Evolutionary conservation across 1,140 invertebrate genomes (phyloP), one percentile per base, ranked within the genome.

Genomic region (Parasteatoda tepidariorum): DNA sequence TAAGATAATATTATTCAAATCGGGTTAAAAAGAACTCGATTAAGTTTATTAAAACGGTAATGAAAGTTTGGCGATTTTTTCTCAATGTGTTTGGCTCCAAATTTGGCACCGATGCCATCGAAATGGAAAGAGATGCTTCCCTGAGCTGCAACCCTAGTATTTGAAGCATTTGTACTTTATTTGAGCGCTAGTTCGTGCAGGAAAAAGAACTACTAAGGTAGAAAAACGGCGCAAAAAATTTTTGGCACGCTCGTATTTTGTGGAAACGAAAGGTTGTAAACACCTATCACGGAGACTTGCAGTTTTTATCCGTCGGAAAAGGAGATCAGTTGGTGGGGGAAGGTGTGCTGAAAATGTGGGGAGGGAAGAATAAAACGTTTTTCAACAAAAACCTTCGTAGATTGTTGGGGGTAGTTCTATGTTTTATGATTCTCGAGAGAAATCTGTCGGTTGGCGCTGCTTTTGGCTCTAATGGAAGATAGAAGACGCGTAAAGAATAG

Each of bases 151-250:
- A 61, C 71, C 71, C 55, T 59, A 11, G 11, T 28, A 61, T 13
- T 62, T 66, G 75, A 78, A 48, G 75, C 48, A 78, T 78, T 78
- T 78, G 75, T 78, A 78, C 74, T 76, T 74, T 75, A 75, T 75
- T 75, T 75, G 73, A 75, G 28, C n/a, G 73, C 33, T n/a, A 38
- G 75, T 67, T 62, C 75, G 62, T 78, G 75, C 62, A 24, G 28
- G 34, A 33, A 30, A 74, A 74, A 76, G 38, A 76, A 76, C 59
- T 62, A 76, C 34, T 38, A 30, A n/a, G 38, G 74, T 26, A 31
- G 61, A 78, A 78, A 79, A 28, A 30, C 68, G n/a, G 33, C 1
- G 24, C 13, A 62, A 75, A 62, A 67, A 48, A 34, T 55, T 57
- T 18, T 24, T 68, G 64, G 41, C 76, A 79, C 67, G 78, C 48